A percentile compares a stretch with the other conserved stretches of the same genome.
phyloP scores from a whole-genome alignment of 2,113 vertebrate genomes.

The Budorcas taxicolor region DNA sequence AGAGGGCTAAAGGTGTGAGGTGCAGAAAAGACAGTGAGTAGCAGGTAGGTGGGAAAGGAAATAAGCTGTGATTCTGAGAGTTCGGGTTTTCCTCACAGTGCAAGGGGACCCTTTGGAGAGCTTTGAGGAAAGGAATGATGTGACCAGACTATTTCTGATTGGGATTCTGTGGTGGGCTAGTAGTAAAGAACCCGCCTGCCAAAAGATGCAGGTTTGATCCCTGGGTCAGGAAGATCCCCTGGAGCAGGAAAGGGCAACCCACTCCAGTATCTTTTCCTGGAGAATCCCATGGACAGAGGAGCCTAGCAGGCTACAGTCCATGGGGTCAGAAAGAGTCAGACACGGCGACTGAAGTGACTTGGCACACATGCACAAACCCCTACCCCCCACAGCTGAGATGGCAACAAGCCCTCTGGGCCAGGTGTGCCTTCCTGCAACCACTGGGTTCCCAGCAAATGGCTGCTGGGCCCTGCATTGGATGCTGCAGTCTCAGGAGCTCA shows the following conservation, averaged over 20 bases:
- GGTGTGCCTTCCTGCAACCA: background rate
- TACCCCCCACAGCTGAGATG: background rate
- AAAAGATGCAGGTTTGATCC: background rate
- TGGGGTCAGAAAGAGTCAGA: background rate
- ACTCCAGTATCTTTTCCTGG: background rate
- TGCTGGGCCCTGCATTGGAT: too few relatives aligned
- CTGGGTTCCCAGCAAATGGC: background rate
- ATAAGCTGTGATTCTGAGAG: background rate
- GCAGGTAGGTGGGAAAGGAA: background rate
- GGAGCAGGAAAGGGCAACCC: background rate
- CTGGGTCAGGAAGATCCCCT: background rate
- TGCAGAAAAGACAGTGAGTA: background rate
- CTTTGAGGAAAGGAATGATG: background rate
- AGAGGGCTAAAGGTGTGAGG: too few relatives aligned
- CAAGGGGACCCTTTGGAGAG: background rate
- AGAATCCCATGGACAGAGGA: background rate
- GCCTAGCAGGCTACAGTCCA: background rate
- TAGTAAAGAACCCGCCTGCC: background rate
- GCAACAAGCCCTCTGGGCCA: background rate
- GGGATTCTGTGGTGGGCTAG: background rate
- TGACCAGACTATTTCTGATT: background rate
- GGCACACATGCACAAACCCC: background rate
- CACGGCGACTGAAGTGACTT: background rate
- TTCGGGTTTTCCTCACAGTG: background rate
- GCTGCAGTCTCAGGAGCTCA: background rate